Base-by-base conservation (phyloP, 1,140 invertebrate genomes). In the Formica exsecta region DNA sequence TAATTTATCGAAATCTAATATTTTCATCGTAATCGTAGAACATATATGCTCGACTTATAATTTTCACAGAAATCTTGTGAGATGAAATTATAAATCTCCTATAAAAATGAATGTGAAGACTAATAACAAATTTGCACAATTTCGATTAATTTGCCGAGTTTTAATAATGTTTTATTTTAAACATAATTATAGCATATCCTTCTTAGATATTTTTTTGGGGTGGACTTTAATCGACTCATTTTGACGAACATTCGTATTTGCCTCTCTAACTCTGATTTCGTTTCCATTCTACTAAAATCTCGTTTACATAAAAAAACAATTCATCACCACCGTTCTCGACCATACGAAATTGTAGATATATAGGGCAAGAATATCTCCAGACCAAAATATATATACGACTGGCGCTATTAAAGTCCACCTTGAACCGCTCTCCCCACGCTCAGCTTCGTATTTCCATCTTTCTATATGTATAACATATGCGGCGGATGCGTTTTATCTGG, bases 171-270 rank as follows among this genome's bases (percentile, higher is more conserved):
- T 51, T 48, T 66, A 8, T 51, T 51, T 66, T 5, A 44, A 57
- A 59, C 16, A 16, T 71, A 80, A 70, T 48, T 36, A 36, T 36
- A 41, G 25, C 57, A 61, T 73, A 59, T 59, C 36, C 36, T 70
- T 36, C 36, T 81, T 36, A 41, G n/a, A 81, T 25, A 54, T 76
- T 90, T 90, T 92, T 92, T 92, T 85, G 83, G 93, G 94, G 94
- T 94, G 94, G 94, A 94, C 94, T 94, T 94, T 94, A 94, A 94
- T 94, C 92, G 90, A 92, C 84, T 92, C 89, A 90, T 85, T 85
- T 85, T 89, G 74, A 85, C 41, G 54, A 66, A 25, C 59, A 38
- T 51, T 75, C 54, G 7, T 77, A 66, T 77, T 76, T 51, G 54
- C 64, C 73, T 89, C 80, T 91, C 80, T 91, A 90, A 90, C 85